A percentile compares a stretch with the other conserved stretches of the same genome.
Conservation (phyloP, 2,888 invertebrate species). For the Parochlus steinenii region DNA sequence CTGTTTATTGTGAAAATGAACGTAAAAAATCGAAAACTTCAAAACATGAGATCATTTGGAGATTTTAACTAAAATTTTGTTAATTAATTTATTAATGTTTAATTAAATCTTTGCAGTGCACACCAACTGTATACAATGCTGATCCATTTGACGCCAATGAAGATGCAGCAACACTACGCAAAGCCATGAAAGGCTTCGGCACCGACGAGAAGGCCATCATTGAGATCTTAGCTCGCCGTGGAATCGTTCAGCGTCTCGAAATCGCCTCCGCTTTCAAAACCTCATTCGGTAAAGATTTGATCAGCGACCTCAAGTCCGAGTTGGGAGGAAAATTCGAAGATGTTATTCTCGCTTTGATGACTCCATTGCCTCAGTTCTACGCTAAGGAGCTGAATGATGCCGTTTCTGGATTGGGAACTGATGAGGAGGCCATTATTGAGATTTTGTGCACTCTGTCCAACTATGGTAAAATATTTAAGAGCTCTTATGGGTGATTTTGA, state of each 20-base stretch:
- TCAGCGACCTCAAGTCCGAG: conserved; percentile 77
- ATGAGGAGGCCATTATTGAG: conserved; percentile 82
- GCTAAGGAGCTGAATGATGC: conserved; percentile 81
- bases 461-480: no score
- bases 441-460: conserved; percentile 84
- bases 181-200: conserved; percentile 87
- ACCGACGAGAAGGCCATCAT: conserved; percentile 86
- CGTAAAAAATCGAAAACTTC: no score
- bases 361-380: conserved; percentile 75
- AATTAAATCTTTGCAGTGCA: conserved; percentile 43
- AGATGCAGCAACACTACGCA: conserved; percentile 68
- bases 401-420: conserved; percentile 72
- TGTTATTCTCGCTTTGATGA: conserved; percentile 80
- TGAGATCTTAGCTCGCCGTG: conserved; percentile 72
- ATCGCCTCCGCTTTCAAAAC: conserved; percentile 86
- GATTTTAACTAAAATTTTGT: no score
- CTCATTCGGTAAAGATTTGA: conserved; percentile 72
- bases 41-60: no score
- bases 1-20: no score
- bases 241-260: conserved; percentile 78
- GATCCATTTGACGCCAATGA: conserved; percentile 72
- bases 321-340: conserved; percentile 79
- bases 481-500: no score
- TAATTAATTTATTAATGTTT: no score
- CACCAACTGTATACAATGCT: conserved; percentile 74